Conservation (phyloP, 2,888 invertebrate species). For the Rhamphomyia laevipes region DNA sequence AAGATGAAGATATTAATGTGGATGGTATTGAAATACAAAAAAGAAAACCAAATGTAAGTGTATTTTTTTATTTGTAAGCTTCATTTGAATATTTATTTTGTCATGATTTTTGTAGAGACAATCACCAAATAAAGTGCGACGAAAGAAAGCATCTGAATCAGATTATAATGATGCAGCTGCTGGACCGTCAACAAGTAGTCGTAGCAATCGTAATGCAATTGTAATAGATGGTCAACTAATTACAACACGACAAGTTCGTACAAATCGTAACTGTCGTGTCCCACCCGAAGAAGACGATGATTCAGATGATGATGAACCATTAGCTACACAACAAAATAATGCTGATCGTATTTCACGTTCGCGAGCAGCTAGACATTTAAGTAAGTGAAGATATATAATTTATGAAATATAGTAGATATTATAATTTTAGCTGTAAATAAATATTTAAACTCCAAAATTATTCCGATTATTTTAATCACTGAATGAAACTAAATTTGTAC, state of each 20-base stretch:
- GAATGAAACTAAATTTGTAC: too few relatives aligned
- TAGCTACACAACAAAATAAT: background rate
- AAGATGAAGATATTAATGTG: slow-evolving; percentile 24
- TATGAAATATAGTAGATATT: too few relatives aligned
- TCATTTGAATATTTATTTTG: background rate
- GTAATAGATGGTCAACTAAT: background rate
- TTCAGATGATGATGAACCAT: slow-evolving; percentile 10
- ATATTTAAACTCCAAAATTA: too few relatives aligned
- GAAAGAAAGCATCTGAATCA: slow-evolving; percentile 13
- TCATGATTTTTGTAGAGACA: slow-evolving; percentile 2
- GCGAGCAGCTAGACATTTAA: slow-evolving; percentile 7
- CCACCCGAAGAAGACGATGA: slow-evolving; percentile 15
- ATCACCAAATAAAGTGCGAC: background rate
- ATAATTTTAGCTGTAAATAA: too few relatives aligned
- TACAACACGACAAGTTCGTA: slow-evolving; percentile 19
- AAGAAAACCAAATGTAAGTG: background rate
- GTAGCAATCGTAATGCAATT: slow-evolving; percentile 1
- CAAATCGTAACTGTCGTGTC: slow-evolving; percentile 32
- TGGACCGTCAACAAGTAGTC: slow-evolving; percentile 2
- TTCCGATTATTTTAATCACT: too few relatives aligned
- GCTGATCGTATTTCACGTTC: background rate
- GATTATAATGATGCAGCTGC: slow-evolving; percentile 8
- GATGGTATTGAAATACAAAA: slow-evolving; percentile 24
- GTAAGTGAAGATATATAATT: too few relatives aligned
- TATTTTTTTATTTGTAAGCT: background rate